Percentiles rank a stretch among this genome's conserved stretches.
phyloP scores from a whole-genome alignment of 1,140 invertebrate genomes.

The Phymastichus coffea region DNA sequence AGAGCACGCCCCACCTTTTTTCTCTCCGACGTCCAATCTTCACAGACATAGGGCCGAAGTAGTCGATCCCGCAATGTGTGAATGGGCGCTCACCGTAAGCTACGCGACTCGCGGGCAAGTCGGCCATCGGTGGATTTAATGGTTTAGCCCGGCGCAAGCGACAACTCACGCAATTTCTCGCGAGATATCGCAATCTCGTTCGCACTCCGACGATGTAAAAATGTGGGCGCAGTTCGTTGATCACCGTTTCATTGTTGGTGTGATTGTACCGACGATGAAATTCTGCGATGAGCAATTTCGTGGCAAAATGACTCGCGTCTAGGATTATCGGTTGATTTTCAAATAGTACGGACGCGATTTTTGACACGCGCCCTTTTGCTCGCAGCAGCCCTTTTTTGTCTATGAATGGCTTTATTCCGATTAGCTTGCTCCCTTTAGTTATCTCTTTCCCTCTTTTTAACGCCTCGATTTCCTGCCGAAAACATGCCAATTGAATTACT shows the following conservation, averaged over 20 bases:
- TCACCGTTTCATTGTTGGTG: constrained; percentile 26
- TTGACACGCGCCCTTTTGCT: not conserved
- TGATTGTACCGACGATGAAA: constrained; percentile 27
- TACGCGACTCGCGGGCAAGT: constrained; percentile 7
- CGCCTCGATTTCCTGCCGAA: not conserved
- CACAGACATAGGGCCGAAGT: too few relatives aligned
- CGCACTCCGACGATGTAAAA: constrained; percentile 32
- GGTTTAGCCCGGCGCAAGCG: not conserved
- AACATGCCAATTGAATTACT: not conserved
- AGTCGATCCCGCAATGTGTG: constrained; percentile 38
- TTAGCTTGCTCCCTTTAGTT: not conserved
- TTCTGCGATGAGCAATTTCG: constrained; percentile 13
- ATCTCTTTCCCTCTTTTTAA: not conserved
- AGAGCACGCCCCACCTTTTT: too few relatives aligned
- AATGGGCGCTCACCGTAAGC: constrained; percentile 31
- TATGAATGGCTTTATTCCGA: not conserved
- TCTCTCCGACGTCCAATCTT: too few relatives aligned
- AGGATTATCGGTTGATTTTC: constrained; percentile 4
- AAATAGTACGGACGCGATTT: not conserved
- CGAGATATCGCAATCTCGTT: not conserved
- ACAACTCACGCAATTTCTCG: not conserved
- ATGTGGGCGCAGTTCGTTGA: constrained; percentile 33
- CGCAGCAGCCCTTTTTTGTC: not conserved
- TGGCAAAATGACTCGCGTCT: not conserved
- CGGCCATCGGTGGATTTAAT: not conserved